Evolutionary conservation across 1,140 invertebrate species (phyloP).

Genomic region (Ips nitidus): DNA sequence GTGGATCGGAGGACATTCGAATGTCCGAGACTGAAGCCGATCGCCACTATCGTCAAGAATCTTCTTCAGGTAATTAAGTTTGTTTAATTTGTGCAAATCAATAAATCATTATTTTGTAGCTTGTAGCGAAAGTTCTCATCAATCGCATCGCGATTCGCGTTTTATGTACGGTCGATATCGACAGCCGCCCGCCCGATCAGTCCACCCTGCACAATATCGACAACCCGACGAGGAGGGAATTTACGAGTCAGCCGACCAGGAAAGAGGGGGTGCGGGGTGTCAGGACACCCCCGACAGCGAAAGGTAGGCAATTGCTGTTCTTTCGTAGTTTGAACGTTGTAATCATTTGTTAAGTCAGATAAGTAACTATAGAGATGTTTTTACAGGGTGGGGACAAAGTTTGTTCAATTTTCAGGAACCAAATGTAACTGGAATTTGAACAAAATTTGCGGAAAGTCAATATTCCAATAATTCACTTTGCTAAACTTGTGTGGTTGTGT

Average conservation of each 20-base stretch:
- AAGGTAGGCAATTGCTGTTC: constrained; percentile 59
- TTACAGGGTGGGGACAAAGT: not conserved
- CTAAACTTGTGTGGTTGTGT: no score
- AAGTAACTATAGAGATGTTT: no score
- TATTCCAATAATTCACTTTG: no score
- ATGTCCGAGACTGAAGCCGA: constrained; percentile 91
- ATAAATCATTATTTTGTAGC: constrained; percentile 44
- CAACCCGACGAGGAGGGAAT: constrained; percentile 78
- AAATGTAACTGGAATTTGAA: no score
- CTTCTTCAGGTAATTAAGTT: constrained; percentile 57
- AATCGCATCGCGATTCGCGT: constrained; percentile 63
- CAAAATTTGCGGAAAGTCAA: no score
- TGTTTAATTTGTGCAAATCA: not conserved
- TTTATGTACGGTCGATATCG: constrained; percentile 81
- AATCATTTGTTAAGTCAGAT: no score
- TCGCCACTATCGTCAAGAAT: constrained; percentile 68
- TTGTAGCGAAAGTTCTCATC: constrained; percentile 68
- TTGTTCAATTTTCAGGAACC: not conserved
- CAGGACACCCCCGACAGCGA: constrained; percentile 81
- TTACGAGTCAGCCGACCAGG: constrained; percentile 80
- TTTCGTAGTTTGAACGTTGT: no score
- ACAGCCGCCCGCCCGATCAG: constrained; percentile 67
- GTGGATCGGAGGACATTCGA: constrained; percentile 86
- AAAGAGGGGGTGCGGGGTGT: constrained; percentile 59
- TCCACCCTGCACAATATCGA: constrained; percentile 55